Evolutionary conservation across 2,797 vertebrate species (phyloP).

Genomic region (Peromyscus eremicus): DNA sequence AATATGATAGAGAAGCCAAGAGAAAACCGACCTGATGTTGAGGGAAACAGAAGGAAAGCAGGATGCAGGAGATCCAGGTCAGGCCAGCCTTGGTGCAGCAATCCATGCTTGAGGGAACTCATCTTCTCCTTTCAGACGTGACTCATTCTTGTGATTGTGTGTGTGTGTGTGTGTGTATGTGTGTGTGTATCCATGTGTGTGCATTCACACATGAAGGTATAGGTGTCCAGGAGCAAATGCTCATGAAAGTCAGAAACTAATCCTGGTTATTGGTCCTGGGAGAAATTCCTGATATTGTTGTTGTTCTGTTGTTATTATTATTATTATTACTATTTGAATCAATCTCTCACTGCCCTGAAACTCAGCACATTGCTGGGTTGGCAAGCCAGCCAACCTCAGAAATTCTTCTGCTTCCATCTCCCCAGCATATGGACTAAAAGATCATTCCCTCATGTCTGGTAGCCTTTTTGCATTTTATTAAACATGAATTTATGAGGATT

Average conservation of each 20-base stretch:
- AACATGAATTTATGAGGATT: no score
- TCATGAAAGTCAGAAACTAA: neutral
- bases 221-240: neutral
- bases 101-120: no score
- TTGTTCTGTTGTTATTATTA: neutral
- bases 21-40: neutral
- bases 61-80: accelerated
- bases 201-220: neutral
- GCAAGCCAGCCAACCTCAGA: no score
- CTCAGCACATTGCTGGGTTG: no score
- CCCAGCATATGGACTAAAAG: no score
- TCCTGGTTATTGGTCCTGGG: neutral
- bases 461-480: no score
- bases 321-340: neutral
- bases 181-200: neutral
- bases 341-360: no score
- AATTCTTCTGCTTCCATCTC: no score
- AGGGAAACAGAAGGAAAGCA: neutral
- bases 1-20: neutral
- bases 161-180: no score
- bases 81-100: neutral
- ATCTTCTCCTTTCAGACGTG: neutral
- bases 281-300: neutral
- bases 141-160: neutral
- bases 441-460: no score